Evolutionary conservation across 2,888 invertebrate genomes (phyloP).

Genomic region (Ommatoiulus sabulosus): DNA sequence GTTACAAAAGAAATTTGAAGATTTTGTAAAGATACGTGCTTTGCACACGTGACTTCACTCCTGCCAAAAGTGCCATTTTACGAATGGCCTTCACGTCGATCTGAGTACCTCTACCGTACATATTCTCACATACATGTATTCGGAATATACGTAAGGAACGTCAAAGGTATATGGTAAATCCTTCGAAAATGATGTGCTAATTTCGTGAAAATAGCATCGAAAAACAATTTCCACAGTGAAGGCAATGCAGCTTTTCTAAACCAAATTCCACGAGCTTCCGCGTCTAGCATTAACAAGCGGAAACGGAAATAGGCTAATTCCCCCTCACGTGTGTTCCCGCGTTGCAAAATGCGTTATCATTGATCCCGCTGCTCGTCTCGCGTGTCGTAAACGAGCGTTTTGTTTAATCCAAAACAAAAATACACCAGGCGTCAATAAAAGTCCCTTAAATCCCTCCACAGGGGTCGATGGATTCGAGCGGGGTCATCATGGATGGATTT

Average conservation of each 20-base stretch:
- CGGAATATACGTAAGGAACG: too few relatives aligned
- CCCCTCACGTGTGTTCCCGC: background rate
- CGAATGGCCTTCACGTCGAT: too few relatives aligned
- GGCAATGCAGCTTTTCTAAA: background rate
- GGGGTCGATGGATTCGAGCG: background rate
- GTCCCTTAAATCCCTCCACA: background rate
- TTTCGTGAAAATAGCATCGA: too few relatives aligned
- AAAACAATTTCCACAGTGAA: too few relatives aligned
- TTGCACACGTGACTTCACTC: too few relatives aligned
- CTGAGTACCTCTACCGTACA: too few relatives aligned
- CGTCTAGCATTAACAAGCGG: background rate
- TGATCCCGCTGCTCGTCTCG: background rate
- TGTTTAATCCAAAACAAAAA: background rate
- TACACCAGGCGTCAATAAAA: background rate
- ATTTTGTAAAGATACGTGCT: too few relatives aligned
- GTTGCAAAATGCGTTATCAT: background rate
- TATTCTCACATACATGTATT: too few relatives aligned
- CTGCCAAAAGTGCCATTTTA: too few relatives aligned
- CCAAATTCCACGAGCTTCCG: background rate
- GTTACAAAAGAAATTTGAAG: too few relatives aligned
- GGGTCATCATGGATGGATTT: background rate
- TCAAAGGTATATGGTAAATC: too few relatives aligned
- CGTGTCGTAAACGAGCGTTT: background rate
- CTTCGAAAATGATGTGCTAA: too few relatives aligned
- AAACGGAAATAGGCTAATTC: background rate